A percentile compares a stretch with the other conserved stretches of the same genome.
These are phyloP conservation scores for Manduca sexta DNA, from an alignment of 1,140 invertebrate genomes.

Conservation along the genomic window DNA sequence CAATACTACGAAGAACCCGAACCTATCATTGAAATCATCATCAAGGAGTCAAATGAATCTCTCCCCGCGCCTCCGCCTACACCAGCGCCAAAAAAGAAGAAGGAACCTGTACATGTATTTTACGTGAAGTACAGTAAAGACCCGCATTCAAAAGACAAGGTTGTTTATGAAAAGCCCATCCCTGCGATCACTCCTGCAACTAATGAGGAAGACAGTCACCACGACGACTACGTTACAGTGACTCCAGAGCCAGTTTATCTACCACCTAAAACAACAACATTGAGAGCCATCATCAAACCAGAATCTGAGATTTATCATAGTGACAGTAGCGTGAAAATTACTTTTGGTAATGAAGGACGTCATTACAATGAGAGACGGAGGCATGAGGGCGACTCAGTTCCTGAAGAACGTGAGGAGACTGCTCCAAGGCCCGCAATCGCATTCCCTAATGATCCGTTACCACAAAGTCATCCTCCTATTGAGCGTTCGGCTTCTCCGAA, in stretches of 20 bases:
- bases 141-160: constrained; percentile 78
- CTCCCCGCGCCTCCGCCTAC: constrained; percentile 79
- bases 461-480: constrained; percentile 33
- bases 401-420: constrained; percentile 73
- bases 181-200: constrained; percentile 81
- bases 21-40: constrained; percentile 93
- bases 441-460: constrained; percentile 62
- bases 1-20: constrained; percentile 86
- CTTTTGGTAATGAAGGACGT: constrained; percentile 79
- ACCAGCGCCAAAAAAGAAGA: constrained; percentile 76
- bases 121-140: constrained; percentile 92
- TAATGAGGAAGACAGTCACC: constrained; percentile 75
- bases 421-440: constrained; percentile 75
- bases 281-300: constrained; percentile 86
- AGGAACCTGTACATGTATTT: constrained; percentile 90
- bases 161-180: constrained; percentile 85
- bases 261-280: constrained; percentile 80
- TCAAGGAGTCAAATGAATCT: constrained; percentile 89
- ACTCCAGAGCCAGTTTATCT: constrained; percentile 57
- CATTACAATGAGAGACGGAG: constrained; percentile 72
- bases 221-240: constrained; percentile 63
- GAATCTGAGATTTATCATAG: constrained; percentile 87
- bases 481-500: constrained; percentile 45
- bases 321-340: constrained; percentile 82
- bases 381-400: constrained; percentile 59